These are phyloP conservation scores for Lateolabrax maculatus DNA, from an alignment of 2,797 vertebrate species.

Conservation along the genomic window DNA sequence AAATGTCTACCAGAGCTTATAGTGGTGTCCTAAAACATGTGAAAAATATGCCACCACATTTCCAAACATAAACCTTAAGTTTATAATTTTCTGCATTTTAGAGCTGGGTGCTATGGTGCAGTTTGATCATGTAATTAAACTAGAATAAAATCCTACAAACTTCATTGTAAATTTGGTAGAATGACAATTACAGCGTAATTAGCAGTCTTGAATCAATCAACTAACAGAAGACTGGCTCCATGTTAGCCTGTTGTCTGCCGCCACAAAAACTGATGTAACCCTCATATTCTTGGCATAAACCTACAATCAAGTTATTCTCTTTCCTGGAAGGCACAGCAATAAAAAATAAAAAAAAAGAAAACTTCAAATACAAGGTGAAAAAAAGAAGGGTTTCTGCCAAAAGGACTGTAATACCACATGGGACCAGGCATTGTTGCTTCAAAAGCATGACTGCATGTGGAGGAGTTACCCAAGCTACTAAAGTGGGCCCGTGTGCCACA, in stretches of 20 bases:
- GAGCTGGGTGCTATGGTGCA: not conserved
- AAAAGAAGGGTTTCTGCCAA: constrained; percentile 14
- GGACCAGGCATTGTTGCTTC: constrained; percentile 25
- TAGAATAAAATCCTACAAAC: constrained; percentile 19
- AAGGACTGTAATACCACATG: constrained; percentile 27
- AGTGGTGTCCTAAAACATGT: not conserved
- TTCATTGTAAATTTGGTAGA: not conserved
- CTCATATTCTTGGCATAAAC: constrained; percentile 30
- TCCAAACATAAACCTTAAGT: not conserved
- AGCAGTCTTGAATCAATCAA: constrained; percentile 43
- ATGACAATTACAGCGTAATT: constrained; percentile 36
- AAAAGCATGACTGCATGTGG: constrained; percentile 38
- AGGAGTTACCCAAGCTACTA: constrained; percentile 41
- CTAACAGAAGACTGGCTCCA: constrained; percentile 38
- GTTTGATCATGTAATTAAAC: not conserved
- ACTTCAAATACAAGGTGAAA: constrained; percentile 20
- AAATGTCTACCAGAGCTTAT: constrained; percentile 3
- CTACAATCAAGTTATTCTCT: constrained; percentile 39
- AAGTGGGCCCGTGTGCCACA: constrained; percentile 51
- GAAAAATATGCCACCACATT: not conserved
- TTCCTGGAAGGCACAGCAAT: constrained; percentile 30
- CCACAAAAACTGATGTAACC: constrained; percentile 37
- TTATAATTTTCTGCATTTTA: not conserved
- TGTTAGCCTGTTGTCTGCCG: constrained; percentile 30
- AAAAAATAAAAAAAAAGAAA: constrained; percentile 10